phyloP scores from a whole-genome alignment of 2,113 vertebrate genomes.

The Gnathonemus echidnorhynchus region DNA sequence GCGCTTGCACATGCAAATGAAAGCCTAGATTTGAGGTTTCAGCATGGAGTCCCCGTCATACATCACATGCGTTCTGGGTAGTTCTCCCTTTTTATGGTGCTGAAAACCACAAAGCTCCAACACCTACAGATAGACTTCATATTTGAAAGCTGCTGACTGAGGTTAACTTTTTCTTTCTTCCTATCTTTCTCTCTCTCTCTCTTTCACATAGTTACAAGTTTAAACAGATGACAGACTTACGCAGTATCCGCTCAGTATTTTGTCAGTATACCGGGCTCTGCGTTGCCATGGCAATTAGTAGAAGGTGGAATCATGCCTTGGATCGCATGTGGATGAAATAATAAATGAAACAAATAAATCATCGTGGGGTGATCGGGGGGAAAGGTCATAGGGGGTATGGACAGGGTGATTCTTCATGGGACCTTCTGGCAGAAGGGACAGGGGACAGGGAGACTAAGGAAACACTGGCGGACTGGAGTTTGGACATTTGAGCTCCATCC shows the following conservation, averaged over 20 bases:
- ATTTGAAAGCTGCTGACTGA: background rate
- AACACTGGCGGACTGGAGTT: background rate
- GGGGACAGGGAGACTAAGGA: background rate
- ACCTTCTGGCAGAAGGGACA: background rate
- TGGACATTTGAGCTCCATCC: background rate
- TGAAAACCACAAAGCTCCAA: background rate
- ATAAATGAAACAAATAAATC: slow-evolving; percentile 13
- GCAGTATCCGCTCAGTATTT: slow-evolving; percentile 28
- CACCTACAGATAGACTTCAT: background rate
- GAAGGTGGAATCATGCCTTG: slow-evolving; percentile 30
- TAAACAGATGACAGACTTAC: background rate
- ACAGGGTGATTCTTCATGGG: background rate
- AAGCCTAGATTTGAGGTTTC: background rate
- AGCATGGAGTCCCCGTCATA: background rate
- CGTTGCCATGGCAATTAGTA: slow-evolving; percentile 38
- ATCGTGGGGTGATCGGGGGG: background rate
- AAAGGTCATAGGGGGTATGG: background rate
- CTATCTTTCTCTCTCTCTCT: background rate
- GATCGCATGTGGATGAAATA: slow-evolving; percentile 25
- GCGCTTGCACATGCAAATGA: background rate
- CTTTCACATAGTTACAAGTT: background rate
- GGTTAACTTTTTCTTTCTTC: background rate
- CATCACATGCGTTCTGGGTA: background rate
- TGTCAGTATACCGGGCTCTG: slow-evolving; percentile 41
- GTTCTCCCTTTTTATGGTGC: background rate